phyloP scores from a whole-genome alignment of 2,797 vertebrate genomes.

The Toxotes lorentzi region DNA sequence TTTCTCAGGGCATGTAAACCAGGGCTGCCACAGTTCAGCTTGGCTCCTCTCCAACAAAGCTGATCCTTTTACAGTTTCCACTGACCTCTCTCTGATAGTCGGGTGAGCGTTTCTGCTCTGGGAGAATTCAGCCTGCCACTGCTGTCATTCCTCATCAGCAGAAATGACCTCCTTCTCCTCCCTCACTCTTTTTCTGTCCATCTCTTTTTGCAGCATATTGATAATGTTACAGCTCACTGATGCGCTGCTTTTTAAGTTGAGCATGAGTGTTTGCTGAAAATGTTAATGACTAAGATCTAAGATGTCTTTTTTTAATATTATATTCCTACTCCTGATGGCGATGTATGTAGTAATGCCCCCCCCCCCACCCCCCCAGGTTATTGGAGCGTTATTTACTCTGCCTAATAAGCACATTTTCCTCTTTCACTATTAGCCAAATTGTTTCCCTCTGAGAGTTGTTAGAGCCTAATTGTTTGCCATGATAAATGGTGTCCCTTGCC shows the following conservation, averaged over 20 bases:
- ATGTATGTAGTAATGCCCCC: conserved; percentile 22
- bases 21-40: conserved; percentile 26
- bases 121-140: conserved; percentile 57
- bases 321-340: conserved; percentile 4
- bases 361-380: conserved; percentile 37
- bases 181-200: conserved; percentile 21
- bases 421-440: conserved; percentile 67
- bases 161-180: conserved; percentile 59
- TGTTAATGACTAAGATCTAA: conserved; percentile 10
- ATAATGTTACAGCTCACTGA: conserved; percentile 54
- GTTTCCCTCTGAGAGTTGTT: conserved; percentile 64
- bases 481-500: conserved; percentile 66
- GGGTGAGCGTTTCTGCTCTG: conserved; percentile 46
- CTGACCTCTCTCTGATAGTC: conserved; percentile 60
- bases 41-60: conserved; percentile 46
- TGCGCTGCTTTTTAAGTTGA: conserved; percentile 18
- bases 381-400: conserved; percentile 63
- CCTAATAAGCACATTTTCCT: conserved; percentile 71
- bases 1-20: conserved; percentile 31
- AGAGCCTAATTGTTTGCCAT: conserved; percentile 69
- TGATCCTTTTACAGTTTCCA: conserved; percentile 30
- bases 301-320: conserved; percentile 27
- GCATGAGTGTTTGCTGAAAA: conserved; percentile 15
- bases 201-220: conserved; percentile 55
- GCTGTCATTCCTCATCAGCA: conserved; percentile 71